Base-by-base conservation (phyloP, 2,113 vertebrate genomes). In the Deroptyus accipitrinus region DNA sequence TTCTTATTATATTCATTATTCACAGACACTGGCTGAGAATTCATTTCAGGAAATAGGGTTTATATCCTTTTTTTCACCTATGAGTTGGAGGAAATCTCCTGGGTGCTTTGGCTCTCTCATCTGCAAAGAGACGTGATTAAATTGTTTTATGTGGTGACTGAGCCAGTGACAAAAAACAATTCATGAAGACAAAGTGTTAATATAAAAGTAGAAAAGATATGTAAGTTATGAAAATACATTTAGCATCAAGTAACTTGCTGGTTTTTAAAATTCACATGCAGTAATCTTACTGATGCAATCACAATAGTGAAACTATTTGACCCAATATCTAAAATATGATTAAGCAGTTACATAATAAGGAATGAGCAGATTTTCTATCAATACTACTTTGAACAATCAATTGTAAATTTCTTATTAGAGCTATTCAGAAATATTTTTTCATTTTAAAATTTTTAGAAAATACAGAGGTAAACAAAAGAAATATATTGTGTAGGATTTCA, bases 361-460 rank as follows among this genome's bases (percentile, higher is more conserved):
- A 62, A 92, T 27, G 81, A 48, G 3, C 1, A 64, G 46, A 74
- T 91, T 88, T 92, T 86, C 22, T 86, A 44, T 59, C 61, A 95
- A 86, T 90, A 90, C 11, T 63, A 33, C 8, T 95, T 79, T 75
- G 62, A 92, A 74, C 57, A 66, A 90, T 77, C 92, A 86, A 92
- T 83, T 94, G 59, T 79, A 92, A 83, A 88, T 66, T 94, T 17
- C 14, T 95, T 72, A 46, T 22, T 86, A 13, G 13, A 94, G 92
- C 39, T 70, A 81, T 88, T 66, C 22, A 76, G 61, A 87, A 62
- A 88, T 35, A 42, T 15, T 10, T 64, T 84, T 75, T 63, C 0
- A 67, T 54, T 76, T 95, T 35, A 1, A 64, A 86, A 59, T 42
- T 46, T 35, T 51, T 62, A 51, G 15, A 72, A 83, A 59, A 39